These are phyloP conservation scores for Anseranas semipalmata DNA, from an alignment of 2,113 vertebrate species.

Conservation along the genomic window DNA sequence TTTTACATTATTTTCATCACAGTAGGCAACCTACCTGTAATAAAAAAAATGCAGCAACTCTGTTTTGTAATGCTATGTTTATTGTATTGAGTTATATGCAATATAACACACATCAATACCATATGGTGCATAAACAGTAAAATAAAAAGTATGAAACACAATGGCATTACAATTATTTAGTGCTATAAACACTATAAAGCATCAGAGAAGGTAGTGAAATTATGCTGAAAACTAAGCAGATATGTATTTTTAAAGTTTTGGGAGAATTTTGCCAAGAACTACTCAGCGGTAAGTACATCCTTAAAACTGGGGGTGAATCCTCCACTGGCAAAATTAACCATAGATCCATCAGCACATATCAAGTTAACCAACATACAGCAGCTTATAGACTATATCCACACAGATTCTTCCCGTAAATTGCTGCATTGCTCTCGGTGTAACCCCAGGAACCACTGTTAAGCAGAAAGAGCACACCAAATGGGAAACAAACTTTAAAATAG, in stretches of 20 bases:
- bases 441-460: neutral
- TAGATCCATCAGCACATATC: neutral
- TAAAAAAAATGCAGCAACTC: constrained; percentile 7
- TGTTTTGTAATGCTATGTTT: constrained; percentile 30
- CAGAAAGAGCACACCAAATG: neutral
- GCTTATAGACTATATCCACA: neutral
- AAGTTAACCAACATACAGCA: neutral
- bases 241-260: constrained; percentile 5
- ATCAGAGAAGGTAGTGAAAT: constrained; percentile 9
- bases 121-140: constrained; percentile 29
- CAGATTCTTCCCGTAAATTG: neutral
- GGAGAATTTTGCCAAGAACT: neutral
- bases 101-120: constrained; percentile 35
- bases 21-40: constrained; percentile 15
- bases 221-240: constrained; percentile 4
- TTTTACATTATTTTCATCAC: constrained; percentile 33
- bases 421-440: neutral
- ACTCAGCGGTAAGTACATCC: neutral
- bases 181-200: constrained; percentile 25
- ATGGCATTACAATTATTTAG: constrained; percentile 54
- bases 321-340: neutral
- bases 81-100: constrained; percentile 51
- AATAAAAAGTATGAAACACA: constrained; percentile 30
- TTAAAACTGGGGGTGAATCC: neutral
- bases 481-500: neutral